Percentiles rank a stretch among this genome's conserved stretches.
These are phyloP conservation scores for Cerceris rybyensis DNA, from an alignment of 2,888 invertebrate genomes.

Conservation along the genomic window DNA sequence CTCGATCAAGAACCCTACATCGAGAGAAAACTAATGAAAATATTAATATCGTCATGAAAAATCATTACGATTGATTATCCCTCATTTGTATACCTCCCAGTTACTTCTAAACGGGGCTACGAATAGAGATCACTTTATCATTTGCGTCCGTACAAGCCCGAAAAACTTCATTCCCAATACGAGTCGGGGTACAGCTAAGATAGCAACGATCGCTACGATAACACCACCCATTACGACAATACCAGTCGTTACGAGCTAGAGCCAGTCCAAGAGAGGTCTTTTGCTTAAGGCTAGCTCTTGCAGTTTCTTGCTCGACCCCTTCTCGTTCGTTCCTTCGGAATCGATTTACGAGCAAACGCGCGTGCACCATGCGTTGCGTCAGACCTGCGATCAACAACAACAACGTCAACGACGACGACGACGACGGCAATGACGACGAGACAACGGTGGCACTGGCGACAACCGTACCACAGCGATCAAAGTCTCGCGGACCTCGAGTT, in stretches of 20 bases:
- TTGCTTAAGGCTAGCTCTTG: conserved; percentile 61
- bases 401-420: conserved; percentile 13
- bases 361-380: conserved; percentile 62
- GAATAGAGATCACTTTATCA: background rate
- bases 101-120: no score
- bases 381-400: conserved; percentile 42
- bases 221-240: conserved; percentile 66
- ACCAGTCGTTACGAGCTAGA: conserved; percentile 58
- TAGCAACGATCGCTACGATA: conserved; percentile 62
- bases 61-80: no score
- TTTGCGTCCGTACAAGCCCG: background rate
- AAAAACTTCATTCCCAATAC: conserved; percentile 28
- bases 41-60: no score
- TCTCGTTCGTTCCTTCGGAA: conserved; percentile 61
- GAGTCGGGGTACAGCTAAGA: conserved; percentile 18
- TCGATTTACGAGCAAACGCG: conserved; percentile 72
- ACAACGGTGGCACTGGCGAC: conserved; percentile 9
- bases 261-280: conserved; percentile 55
- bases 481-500: conserved; percentile 30
- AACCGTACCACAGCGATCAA: conserved; percentile 2
- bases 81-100: no score
- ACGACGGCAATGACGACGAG: conserved; percentile 17
- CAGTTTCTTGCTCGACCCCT: conserved; percentile 58
- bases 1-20: no score
- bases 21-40: no score